Base-by-base conservation (phyloP, 2,888 invertebrate species). In the Perdita meconis region DNA sequence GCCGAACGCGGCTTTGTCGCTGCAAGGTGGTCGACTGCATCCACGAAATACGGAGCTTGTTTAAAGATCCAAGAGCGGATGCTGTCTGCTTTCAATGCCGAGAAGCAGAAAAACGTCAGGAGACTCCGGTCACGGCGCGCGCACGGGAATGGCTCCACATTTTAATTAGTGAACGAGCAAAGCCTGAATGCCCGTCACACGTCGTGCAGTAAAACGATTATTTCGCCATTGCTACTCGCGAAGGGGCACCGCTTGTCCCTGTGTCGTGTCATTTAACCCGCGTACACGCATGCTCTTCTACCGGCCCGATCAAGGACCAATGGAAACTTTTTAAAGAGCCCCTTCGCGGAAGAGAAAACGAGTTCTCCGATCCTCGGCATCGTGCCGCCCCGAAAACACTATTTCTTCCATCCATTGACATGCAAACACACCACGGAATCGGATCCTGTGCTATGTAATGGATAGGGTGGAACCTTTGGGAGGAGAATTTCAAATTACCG, bases 281-380 rank as follows among this genome's bases (percentile, higher is more conserved):
- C 53, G 61, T 60, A 70, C n/a, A n/a, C 65, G 68, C 63, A 38
- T 42, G 13, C 38, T 59, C 47, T 42, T 61, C 24, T 24, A 22
- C 67, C 60, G 51, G 63, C 51, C 42, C 74, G 73, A 86, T 85
- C 89, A 89, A 89, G 89, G 89, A 87, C 84, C 81, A 85, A 77
- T 86, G 89, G 86, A 88, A 88, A 85, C 78, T 87, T 88, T 83
- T 75, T 55, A 72, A 63, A 51, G 26, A 40, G 61, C 61, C 53
- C 50, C 53, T 72, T 79, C 67, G 61, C 85, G 84, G 85, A 84
- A 88, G 86, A 83, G 79, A 84, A 70, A 83, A 84, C 81, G 73
- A 82, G 81, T 81, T 85, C 55, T 60, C 42, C 13, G 75, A 69
- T 82, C 42, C 51, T 68, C 22, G 53, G 30, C 51, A 22, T 44